phyloP scores from a whole-genome alignment of 2,113 vertebrate genomes.

The Poeciliopsis turrubarensis region DNA sequence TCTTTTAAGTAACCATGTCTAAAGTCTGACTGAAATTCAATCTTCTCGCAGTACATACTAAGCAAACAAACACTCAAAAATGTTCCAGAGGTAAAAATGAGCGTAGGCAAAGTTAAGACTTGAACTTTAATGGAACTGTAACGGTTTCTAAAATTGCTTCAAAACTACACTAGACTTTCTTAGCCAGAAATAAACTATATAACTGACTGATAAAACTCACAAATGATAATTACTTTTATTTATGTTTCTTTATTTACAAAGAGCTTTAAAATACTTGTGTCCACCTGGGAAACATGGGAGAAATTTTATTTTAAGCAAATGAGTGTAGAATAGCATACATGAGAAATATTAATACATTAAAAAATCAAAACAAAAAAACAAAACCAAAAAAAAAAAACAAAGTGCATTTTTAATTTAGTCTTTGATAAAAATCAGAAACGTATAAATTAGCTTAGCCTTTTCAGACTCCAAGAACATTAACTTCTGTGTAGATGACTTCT shows the following conservation, averaged over 20 bases:
- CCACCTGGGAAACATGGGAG: no score
- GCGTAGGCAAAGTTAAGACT: no score
- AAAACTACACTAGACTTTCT: not conserved
- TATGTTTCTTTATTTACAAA: not conserved
- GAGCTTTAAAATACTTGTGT: not conserved
- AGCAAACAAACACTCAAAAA: no score
- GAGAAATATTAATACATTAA: no score
- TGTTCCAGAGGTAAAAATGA: no score
- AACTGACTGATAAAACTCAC: not conserved
- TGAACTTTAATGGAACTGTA: no score
- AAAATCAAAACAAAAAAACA: no score
- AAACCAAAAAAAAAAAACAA: not conserved
- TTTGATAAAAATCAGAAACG: not conserved
- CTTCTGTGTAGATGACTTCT: constrained; percentile 34
- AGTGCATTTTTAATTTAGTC: not conserved
- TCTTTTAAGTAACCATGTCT: no score
- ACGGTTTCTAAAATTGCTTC: no score
- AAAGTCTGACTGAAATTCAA: no score
- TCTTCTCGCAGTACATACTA: no score
- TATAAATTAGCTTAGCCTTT: not conserved
- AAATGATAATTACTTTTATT: not conserved
- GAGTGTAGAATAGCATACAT: no score
- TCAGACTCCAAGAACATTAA: not conserved
- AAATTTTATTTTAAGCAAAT: not conserved
- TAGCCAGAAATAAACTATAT: not conserved